These are phyloP conservation scores for Halictus rubicundus DNA, from an alignment of 1,140 invertebrate species.

Conservation along the genomic window DNA sequence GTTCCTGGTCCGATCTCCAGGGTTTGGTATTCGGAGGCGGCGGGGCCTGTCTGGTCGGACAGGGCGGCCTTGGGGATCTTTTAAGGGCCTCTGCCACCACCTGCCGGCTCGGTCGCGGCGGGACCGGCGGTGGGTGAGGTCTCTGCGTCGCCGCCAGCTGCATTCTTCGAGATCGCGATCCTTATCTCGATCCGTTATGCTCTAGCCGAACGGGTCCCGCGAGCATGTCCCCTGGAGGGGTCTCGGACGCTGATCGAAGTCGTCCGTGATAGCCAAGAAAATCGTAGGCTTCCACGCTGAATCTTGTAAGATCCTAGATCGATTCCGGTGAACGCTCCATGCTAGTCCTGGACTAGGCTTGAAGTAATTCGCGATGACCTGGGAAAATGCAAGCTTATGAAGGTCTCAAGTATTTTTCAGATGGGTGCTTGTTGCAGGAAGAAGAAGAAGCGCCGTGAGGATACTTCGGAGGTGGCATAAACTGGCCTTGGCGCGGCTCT, in stretches of 20 bases:
- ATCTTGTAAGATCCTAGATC: no score
- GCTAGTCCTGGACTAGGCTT: no score
- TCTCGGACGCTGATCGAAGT: constrained; percentile 6
- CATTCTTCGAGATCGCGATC: constrained; percentile 61
- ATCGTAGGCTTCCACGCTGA: no score
- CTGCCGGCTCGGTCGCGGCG: constrained; percentile 86
- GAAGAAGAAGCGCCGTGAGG: no score
- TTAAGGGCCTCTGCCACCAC: constrained; percentile 86
- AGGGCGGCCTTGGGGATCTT: constrained; percentile 82
- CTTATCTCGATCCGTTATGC: not conserved
- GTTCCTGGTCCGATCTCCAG: constrained; percentile 79
- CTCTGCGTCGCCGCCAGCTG: constrained; percentile 76
- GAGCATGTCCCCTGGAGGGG: not conserved
- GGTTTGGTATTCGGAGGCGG: constrained; percentile 78
- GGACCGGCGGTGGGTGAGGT: constrained; percentile 85
- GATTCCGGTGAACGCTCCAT: no score
- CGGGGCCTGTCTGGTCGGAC: constrained; percentile 79
- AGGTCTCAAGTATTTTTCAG: no score
- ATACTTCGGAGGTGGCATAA: no score
- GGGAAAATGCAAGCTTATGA: no score
- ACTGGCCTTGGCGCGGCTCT: no score
- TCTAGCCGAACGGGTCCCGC: not conserved
- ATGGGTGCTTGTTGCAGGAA: no score
- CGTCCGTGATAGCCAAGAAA: not conserved
- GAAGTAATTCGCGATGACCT: no score